Evolutionary conservation across 2,888 invertebrate genomes (phyloP).

Genomic region (Stenodera caucasica): DNA sequence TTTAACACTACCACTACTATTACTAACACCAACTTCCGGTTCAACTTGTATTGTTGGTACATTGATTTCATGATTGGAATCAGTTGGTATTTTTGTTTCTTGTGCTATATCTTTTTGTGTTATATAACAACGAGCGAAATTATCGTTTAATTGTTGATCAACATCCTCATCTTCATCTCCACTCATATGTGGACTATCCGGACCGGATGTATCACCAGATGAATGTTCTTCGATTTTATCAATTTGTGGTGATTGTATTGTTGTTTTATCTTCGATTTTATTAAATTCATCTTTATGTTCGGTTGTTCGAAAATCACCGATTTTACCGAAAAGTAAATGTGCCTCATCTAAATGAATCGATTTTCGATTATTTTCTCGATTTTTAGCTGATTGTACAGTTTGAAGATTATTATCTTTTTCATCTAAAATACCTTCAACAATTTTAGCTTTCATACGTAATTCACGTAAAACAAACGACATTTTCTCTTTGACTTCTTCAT

Average conservation of each 20-base stretch:
- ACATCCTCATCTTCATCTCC: constrained; percentile 72
- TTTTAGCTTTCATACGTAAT: constrained; percentile 68
- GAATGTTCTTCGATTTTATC: constrained; percentile 63
- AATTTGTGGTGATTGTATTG: neutral
- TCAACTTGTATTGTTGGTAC: constrained; percentile 60
- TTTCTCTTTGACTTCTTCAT: constrained; percentile 72
- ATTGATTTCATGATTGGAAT: constrained; percentile 35
- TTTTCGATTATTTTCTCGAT: constrained; percentile 43
- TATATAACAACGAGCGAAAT: constrained; percentile 50
- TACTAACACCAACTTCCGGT: constrained; percentile 19
- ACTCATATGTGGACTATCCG: constrained; percentile 79
- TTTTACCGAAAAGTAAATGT: constrained; percentile 54
- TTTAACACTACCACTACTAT: constrained; percentile 24
- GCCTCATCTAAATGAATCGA: constrained; percentile 51
- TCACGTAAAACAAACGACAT: constrained; percentile 82
- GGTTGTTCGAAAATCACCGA: constrained; percentile 42
- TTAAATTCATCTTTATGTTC: constrained; percentile 52
- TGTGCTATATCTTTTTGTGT: constrained; percentile 41
- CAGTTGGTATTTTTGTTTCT: constrained; percentile 36
- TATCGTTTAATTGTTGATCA: constrained; percentile 59
- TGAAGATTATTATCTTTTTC: constrained; percentile 52
- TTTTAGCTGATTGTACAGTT: constrained; percentile 50
- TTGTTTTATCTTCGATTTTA: constrained; percentile 45
- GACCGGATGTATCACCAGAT: constrained; percentile 86
- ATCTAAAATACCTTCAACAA: constrained; percentile 52